Evolutionary conservation across 1,140 invertebrate genomes (phyloP), one percentile per base, ranked within the genome.

Genomic region (Drosophila melanica): DNA sequence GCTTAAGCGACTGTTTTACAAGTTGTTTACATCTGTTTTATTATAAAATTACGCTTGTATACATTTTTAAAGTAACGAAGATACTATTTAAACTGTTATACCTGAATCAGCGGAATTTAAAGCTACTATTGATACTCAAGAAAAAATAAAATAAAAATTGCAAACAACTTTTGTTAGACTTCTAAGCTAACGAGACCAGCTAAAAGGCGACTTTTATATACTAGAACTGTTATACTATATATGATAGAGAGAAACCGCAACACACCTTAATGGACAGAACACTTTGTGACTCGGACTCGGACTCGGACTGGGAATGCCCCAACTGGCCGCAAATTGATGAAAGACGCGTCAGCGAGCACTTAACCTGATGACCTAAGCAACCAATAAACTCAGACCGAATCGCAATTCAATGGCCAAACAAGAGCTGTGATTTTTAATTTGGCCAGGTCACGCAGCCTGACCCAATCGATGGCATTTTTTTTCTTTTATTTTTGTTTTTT

Each of bases 381-480:
- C 60, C 44, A 77, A 57, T 69, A 35, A 65, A 72, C 23, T 18
- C 59, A 18, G 58, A 58, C 58, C 60, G 48, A 64, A 74, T 37
- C 44, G 23, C 65, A 74, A 71, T 55, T 67, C 51, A 74, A 64
- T 66, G 59, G 37, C 39, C 73, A 67, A 81, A 81, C 78, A 64
- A 20, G 44, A 59, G 54, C 41, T 58, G 20, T 54, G 51, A 54
- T 44, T 59, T 57, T 79, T 72, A 79, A 87, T 87, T 89, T 82
- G 65, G 64, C 47, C 79, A 65, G 75, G 82, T 87, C 82, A 87
- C 82, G 82, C 82, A 87, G 66, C 18, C 9, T 14, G 76, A 76
- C 45, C 59, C 69, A 76, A 79, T 79, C 81, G 59, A 70, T 68
- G 76, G 35, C 42, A 5, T 50, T 50, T 47, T 33, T n/a, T 10